phyloP scores from a whole-genome alignment of 1,140 invertebrate species.

The Drosophila rhopaloa region DNA sequence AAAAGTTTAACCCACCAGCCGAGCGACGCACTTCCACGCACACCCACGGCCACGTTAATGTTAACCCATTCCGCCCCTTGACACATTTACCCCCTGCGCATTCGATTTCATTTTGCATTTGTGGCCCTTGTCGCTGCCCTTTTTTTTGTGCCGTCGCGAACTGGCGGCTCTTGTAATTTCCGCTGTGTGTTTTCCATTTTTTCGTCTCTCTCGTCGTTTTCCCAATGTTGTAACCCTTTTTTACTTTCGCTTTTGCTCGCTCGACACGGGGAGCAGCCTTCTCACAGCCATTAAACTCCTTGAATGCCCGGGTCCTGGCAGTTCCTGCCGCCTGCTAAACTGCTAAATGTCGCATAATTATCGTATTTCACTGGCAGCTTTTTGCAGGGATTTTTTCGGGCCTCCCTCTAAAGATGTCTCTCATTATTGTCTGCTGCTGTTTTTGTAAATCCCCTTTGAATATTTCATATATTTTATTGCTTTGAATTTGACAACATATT shows the following conservation, averaged over 20 bases:
- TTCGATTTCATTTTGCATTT: slow-evolving; percentile 81
- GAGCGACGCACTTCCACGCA: slow-evolving; percentile 30
- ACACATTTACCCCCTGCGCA: slow-evolving; percentile 56
- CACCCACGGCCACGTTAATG: slow-evolving; percentile 54
- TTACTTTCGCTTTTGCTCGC: slow-evolving; percentile 60
- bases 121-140: slow-evolving; percentile 42
- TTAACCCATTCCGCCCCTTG: slow-evolving; percentile 45
- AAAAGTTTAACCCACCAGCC: slow-evolving; percentile 58
- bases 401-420: slow-evolving; percentile 38
- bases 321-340: slow-evolving; percentile 66
- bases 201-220: slow-evolving; percentile 18
- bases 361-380: slow-evolving; percentile 69
- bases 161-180: slow-evolving; percentile 80
- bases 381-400: slow-evolving; percentile 20
- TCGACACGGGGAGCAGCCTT: slow-evolving; percentile 30
- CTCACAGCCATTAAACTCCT: slow-evolving; percentile 66
- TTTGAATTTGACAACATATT: slow-evolving; percentile 53
- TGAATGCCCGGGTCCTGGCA: slow-evolving; percentile 43
- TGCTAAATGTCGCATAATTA: slow-evolving; percentile 82
- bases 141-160: slow-evolving; percentile 55
- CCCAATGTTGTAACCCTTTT: slow-evolving; percentile 53
- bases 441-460: slow-evolving; percentile 29
- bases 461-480: slow-evolving; percentile 26
- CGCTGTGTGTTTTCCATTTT: slow-evolving; percentile 54
- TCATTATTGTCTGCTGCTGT: slow-evolving; percentile 67